These are phyloP conservation scores for Chaetodon auriga DNA, from an alignment of 2,113 vertebrate species.

Conservation along the genomic window DNA sequence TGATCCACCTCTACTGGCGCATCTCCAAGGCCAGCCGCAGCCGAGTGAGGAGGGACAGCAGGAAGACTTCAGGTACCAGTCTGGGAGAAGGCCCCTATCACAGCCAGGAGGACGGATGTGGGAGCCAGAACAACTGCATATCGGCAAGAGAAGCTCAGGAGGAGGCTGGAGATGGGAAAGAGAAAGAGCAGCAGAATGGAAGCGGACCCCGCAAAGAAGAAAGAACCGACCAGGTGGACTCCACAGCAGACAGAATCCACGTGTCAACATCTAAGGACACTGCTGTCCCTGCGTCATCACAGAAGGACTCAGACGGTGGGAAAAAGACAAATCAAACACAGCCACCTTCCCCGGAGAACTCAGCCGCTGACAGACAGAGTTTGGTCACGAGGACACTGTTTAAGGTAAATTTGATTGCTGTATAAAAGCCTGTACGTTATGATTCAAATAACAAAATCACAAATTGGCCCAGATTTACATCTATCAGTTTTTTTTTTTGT, in stretches of 20 bases:
- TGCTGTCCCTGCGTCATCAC: background rate
- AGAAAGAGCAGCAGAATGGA: conserved; percentile 69
- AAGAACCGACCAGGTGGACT: conserved; percentile 4
- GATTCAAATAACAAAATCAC: background rate
- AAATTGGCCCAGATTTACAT: background rate
- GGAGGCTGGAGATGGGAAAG: conserved; percentile 50
- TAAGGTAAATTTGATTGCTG: conserved; percentile 45
- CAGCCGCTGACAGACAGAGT: conserved; percentile 63
- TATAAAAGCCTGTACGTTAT: background rate
- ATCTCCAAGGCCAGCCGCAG: conserved; percentile 96
- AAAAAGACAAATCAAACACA: conserved; percentile 47
- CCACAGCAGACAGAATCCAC: conserved; percentile 31
- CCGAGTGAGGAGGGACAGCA: conserved; percentile 89
- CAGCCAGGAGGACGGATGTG: conserved; percentile 87
- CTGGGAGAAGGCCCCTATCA: conserved; percentile 86
- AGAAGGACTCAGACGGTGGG: conserved; percentile 8
- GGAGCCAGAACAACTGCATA: conserved; percentile 84
- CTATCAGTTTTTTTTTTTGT: background rate
- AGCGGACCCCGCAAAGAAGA: conserved; percentile 23
- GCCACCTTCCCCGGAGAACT: conserved; percentile 52
- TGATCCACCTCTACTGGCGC: conserved; percentile 96
- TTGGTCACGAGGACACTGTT: conserved; percentile 62
- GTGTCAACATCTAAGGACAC: conserved; percentile 62
- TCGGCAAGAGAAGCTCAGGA: conserved; percentile 19
- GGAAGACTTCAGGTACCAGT: conserved; percentile 82